A percentile compares a stretch with the other conserved stretches of the same genome.
Conservation (phyloP, 2,797 vertebrate species). For the Eulemur coronatus region DNA sequence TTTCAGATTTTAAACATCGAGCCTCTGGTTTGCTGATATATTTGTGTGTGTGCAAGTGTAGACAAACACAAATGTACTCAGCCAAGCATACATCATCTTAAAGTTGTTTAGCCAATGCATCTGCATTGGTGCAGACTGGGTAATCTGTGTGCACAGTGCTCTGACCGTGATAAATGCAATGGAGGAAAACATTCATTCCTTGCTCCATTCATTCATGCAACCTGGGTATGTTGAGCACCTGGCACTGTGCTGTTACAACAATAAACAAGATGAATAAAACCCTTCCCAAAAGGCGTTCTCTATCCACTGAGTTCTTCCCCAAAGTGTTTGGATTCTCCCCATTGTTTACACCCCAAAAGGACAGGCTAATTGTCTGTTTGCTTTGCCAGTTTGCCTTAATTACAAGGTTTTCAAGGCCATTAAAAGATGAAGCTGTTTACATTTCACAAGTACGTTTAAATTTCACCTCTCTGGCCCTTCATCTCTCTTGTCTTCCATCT, state of each 20-base stretch:
- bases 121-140: not conserved
- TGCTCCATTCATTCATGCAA: slow-evolving; percentile 3
- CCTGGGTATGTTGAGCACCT: not conserved
- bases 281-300: not conserved
- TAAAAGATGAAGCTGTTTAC: slow-evolving; percentile 47
- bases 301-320: not conserved
- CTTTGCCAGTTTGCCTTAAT: slow-evolving; percentile 61
- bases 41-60: slow-evolving; percentile 60
- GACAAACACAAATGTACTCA: slow-evolving; percentile 55
- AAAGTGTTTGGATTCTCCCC: slow-evolving; percentile 23
- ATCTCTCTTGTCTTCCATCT: not conserved
- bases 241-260: not conserved
- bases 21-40: slow-evolving; percentile 66
- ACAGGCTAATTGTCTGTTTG: slow-evolving; percentile 65
- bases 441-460: not conserved
- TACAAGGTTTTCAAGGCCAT: slow-evolving; percentile 49
- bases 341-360: slow-evolving; percentile 50
- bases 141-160: not conserved
- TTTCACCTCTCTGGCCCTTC: not conserved
- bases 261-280: not conserved
- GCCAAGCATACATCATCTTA: slow-evolving; percentile 40
- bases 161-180: not conserved
- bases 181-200: not conserved
- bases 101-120: not conserved
- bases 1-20: slow-evolving; percentile 61